Evolutionary conservation across 2,113 vertebrate genomes (phyloP).

Genomic region (Xenopus laevis): DNA sequence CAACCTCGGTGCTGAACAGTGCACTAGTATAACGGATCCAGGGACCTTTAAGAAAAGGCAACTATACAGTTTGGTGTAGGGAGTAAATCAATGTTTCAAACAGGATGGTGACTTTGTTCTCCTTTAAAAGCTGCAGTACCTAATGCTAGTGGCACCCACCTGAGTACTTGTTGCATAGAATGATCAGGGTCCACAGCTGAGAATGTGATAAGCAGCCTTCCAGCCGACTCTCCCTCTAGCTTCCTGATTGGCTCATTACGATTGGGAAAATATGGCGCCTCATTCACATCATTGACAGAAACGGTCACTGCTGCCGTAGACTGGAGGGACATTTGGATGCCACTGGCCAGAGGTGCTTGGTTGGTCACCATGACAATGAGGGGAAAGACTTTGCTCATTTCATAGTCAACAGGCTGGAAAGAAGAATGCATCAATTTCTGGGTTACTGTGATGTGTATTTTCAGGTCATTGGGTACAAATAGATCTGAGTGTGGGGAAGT

Average conservation of each 20-base stretch:
- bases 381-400: slow-evolving; percentile 95
- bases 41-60: too few relatives aligned
- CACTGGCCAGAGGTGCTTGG: slow-evolving; percentile 86
- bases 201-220: slow-evolving; percentile 82
- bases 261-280: slow-evolving; percentile 83
- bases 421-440: slow-evolving; percentile 1
- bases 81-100: too few relatives aligned
- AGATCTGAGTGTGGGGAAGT: too few relatives aligned
- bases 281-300: slow-evolving; percentile 87
- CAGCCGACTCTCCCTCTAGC: slow-evolving; percentile 81
- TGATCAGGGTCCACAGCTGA: slow-evolving; percentile 87
- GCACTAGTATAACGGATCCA: too few relatives aligned
- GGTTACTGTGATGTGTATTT: too few relatives aligned
- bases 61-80: too few relatives aligned
- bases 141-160: slow-evolving; percentile 62
- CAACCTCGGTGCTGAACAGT: too few relatives aligned
- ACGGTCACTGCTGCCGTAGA: slow-evolving; percentile 93
- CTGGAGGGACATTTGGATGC: slow-evolving; percentile 91
- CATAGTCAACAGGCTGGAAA: slow-evolving; percentile 87
- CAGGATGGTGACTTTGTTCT: too few relatives aligned
- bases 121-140: background rate
- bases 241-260: slow-evolving; percentile 89
- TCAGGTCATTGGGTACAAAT: too few relatives aligned
- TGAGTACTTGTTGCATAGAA: slow-evolving; percentile 91
- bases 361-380: slow-evolving; percentile 92